These are phyloP conservation scores for Agrochola macilenta DNA, from an alignment of 2,888 invertebrate species.

Conservation along the genomic window DNA sequence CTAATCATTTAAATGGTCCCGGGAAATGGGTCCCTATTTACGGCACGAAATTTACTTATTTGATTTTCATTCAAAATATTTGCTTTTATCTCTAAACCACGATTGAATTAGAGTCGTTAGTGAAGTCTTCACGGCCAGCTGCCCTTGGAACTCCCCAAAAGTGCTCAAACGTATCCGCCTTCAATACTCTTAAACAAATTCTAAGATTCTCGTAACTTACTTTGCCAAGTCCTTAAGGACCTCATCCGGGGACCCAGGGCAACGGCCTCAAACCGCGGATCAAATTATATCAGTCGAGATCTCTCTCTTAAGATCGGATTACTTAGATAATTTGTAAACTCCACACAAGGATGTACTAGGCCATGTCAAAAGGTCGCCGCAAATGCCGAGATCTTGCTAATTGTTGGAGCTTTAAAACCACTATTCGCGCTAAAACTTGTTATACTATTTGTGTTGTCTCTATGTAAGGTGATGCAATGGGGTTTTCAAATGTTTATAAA, in stretches of 20 bases:
- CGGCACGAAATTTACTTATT: constrained; percentile 19
- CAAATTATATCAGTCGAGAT: constrained; percentile 36
- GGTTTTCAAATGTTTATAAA: constrained; percentile 27
- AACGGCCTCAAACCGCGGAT: constrained; percentile 20
- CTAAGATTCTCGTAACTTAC: constrained; percentile 7
- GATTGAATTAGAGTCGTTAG: constrained; percentile 12
- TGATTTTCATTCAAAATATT: constrained; percentile 22
- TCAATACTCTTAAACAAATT: constrained; percentile 27
- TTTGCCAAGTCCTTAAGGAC: constrained; percentile 9
- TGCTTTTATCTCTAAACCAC: constrained; percentile 11
- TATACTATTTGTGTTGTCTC: constrained; percentile 20
- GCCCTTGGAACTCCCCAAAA: constrained; percentile 23
- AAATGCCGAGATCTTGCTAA: constrained; percentile 53
- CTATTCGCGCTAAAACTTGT: constrained; percentile 45
- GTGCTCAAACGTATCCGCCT: constrained; percentile 24
- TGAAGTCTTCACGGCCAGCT: constrained; percentile 16
- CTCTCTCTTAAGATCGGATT: constrained; percentile 40
- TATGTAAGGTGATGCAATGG: constrained; percentile 49
- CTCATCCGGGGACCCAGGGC: constrained; percentile 14
- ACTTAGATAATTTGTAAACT: constrained; percentile 41
- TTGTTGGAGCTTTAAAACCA: constrained; percentile 36
- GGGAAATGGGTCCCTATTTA: constrained; percentile 14
- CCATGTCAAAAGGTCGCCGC: constrained; percentile 43
- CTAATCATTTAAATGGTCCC: constrained; percentile 37
- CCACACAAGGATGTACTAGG: constrained; percentile 31